Percentiles rank a stretch among this genome's conserved stretches.
Conservation (phyloP, 2,113 vertebrate species). For the Cettia cetti region DNA sequence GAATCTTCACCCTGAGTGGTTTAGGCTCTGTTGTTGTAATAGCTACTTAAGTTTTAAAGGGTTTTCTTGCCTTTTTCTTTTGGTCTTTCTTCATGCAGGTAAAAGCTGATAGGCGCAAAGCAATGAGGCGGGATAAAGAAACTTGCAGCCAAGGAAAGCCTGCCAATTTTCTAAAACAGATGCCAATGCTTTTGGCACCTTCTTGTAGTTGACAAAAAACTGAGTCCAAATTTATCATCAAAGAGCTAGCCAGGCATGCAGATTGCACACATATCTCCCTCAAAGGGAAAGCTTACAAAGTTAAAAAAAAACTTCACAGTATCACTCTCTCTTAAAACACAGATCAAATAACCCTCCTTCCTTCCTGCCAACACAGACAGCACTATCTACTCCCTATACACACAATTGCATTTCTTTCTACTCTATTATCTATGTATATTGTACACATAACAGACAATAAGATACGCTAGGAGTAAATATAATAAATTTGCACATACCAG, state of each 20-base stretch:
- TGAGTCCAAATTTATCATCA: slow-evolving; percentile 67
- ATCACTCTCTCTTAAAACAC: slow-evolving; percentile 32
- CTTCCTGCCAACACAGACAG: slow-evolving; percentile 36
- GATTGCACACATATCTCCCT: slow-evolving; percentile 49
- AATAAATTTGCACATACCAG: neutral
- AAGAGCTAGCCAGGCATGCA: slow-evolving; percentile 58
- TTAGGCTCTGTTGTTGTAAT: slow-evolving; percentile 47
- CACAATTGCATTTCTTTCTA: slow-evolving; percentile 8
- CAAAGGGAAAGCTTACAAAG: slow-evolving; percentile 42
- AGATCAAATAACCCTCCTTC: slow-evolving; percentile 50
- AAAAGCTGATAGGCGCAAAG: slow-evolving; percentile 50
- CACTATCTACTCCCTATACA: neutral
- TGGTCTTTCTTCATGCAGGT: slow-evolving; percentile 57
- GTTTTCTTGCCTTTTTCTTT: slow-evolving; percentile 55
- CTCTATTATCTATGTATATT: neutral
- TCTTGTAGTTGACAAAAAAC: slow-evolving; percentile 29
- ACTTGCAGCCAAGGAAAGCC: slow-evolving; percentile 21
- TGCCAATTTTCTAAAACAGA: slow-evolving; percentile 38
- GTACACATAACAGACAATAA: neutral
- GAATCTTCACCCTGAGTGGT: slow-evolving; percentile 57
- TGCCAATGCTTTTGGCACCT: slow-evolving; percentile 30
- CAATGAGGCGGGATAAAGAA: slow-evolving; percentile 34
- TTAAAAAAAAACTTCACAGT: slow-evolving; percentile 39
- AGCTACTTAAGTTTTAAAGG: slow-evolving; percentile 61
- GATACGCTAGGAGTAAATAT: neutral